Evolutionary conservation across 2,113 vertebrate species (phyloP).

Genomic region (Myodes glareolus): DNA sequence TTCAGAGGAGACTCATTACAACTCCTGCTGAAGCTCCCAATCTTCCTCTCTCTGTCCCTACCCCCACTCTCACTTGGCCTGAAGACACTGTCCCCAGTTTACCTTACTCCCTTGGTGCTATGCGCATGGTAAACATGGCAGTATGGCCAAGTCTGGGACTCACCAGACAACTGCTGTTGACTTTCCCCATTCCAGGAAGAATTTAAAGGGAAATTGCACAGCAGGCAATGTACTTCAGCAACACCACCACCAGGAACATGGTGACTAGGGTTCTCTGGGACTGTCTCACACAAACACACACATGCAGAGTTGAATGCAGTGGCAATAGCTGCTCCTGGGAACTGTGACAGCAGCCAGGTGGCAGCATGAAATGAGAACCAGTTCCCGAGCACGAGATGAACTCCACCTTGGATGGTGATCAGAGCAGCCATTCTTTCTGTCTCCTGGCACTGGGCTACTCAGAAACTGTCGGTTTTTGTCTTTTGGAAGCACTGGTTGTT

Average conservation of each 20-base stretch:
- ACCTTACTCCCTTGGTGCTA: slow-evolving; percentile 70
- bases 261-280: slow-evolving; percentile 82
- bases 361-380: slow-evolving; percentile 84
- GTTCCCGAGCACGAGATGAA: slow-evolving; percentile 93
- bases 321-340: slow-evolving; percentile 86
- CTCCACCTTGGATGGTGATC: slow-evolving; percentile 92
- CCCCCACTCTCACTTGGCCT: slow-evolving; percentile 69
- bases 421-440: slow-evolving; percentile 93
- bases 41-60: slow-evolving; percentile 76
- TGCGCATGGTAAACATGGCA: slow-evolving; percentile 71
- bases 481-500: slow-evolving; percentile 95
- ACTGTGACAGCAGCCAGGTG: slow-evolving; percentile 84
- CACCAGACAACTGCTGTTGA: slow-evolving; percentile 78
- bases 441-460: slow-evolving; percentile 94
- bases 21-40: slow-evolving; percentile 82
- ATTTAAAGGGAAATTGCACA: slow-evolving; percentile 82
- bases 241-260: slow-evolving; percentile 66
- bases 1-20: slow-evolving; percentile 84
- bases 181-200: slow-evolving; percentile 77
- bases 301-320: slow-evolving; percentile 79
- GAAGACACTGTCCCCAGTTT: slow-evolving; percentile 80
- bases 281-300: slow-evolving; percentile 72
- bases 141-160: slow-evolving; percentile 74
- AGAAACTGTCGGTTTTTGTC: slow-evolving; percentile 92
- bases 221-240: slow-evolving; percentile 85